These are phyloP conservation scores for Resseliella maxima DNA, from an alignment of 2,888 invertebrate genomes.

Conservation along the genomic window DNA sequence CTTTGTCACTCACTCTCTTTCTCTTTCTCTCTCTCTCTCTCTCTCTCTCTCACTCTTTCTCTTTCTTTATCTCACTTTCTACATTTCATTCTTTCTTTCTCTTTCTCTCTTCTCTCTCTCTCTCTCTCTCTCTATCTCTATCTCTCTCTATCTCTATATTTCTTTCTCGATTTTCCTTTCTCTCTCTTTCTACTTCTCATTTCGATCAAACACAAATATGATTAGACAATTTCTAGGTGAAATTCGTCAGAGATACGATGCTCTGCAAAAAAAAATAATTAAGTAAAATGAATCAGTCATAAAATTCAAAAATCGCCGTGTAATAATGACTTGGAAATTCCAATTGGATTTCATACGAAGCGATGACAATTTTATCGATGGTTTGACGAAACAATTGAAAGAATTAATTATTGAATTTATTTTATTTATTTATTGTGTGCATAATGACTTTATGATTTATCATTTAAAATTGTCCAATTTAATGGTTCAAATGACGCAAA, in stretches of 20 bases:
- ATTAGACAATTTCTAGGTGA: not conserved
- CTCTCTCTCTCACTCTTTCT: too few relatives aligned
- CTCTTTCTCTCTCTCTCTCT: too few relatives aligned
- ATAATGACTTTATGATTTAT: not conserved
- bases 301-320: not conserved
- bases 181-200: too few relatives aligned
- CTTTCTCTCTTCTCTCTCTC: too few relatives aligned
- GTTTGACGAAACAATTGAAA: not conserved
- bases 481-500: not conserved
- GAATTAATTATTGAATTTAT: not conserved
- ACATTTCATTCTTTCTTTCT: too few relatives aligned
- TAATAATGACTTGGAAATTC: slow-evolving; percentile 10
- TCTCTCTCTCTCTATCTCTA: too few relatives aligned
- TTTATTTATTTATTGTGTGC: not conserved
- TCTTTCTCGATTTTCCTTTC: too few relatives aligned
- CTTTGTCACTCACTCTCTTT: too few relatives aligned
- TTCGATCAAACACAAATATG: not conserved
- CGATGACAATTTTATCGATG: not conserved
- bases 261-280: not conserved
- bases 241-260: not conserved
- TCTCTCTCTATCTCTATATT: too few relatives aligned
- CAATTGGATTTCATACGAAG: not conserved
- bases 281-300: not conserved
- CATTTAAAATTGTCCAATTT: not conserved
- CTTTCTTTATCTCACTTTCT: too few relatives aligned